Evolutionary conservation across 2,797 vertebrate species (phyloP), one percentile per base, ranked within the genome.

Genomic region (Propithecus deckenii): DNA sequence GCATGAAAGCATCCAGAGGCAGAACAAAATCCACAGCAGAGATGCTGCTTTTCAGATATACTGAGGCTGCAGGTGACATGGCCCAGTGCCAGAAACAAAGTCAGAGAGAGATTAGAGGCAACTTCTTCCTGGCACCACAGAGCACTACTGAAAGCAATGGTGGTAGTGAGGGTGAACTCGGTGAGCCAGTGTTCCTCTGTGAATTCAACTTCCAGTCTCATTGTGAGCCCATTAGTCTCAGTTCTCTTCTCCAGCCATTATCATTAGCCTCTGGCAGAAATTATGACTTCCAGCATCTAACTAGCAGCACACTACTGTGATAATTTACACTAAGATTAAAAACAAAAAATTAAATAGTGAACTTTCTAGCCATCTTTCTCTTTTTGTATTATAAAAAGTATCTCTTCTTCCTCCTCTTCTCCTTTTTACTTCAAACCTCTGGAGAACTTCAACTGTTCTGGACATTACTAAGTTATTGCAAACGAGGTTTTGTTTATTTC

Each of bases 231-330:
- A 5, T 59, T 18, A 61, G 83, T 67, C 30, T 95, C 41, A 32
- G 43, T 59, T 38, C 18, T 63, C 84, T 59, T 75, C 61, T 50
- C 30, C 30, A 92, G 25, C 18, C 35, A 63, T 55, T 30, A 86
- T 32, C 88, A 88, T 28, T 28, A 89, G 83, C 61, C 46, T 67
- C 86, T 86, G 55, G 88, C 57, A 97, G 86, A 89, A 95, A 71
- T 9, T 7, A 78, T 6, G 76, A 75, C 92, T 92, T 94, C 92
- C 92, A 86, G 90, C 78, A 67, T 91, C 81, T n/a, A 79, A 30
- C 72, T 94, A 83, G 89, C 55, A 86, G 81, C 35, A 69, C 15
- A 48, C 23, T 22, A 18, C 61, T 76, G 18, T 41, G 63, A 72
- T 61, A 76, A 96, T 72, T 95, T 67, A 89, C 20, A 71, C 4